Conservation (phyloP, 2,888 invertebrate genomes). For the Tetropium fuscum region DNA sequence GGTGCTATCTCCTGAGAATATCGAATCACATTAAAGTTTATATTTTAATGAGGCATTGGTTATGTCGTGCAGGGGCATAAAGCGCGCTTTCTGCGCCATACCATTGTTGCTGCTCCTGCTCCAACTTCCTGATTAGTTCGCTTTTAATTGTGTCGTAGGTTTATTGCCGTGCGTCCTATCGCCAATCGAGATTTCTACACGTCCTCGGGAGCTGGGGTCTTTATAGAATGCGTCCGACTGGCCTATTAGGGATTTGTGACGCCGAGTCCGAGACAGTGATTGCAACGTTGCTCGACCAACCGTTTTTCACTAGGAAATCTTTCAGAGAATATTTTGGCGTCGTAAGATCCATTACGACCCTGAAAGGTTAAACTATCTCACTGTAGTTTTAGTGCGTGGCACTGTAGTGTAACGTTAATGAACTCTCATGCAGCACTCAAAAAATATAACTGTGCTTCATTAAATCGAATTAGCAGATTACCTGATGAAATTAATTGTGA, state of each 20-base stretch:
- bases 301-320: too few species aligned
- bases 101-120: conserved; percentile 19
- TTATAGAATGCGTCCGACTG: conserved; percentile 2
- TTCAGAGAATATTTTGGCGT: too few species aligned
- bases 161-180: conserved; percentile 16
- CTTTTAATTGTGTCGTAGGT: conserved; percentile 29
- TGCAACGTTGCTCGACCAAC: too few species aligned
- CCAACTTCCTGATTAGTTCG: conserved; percentile 29
- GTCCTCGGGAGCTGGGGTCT: conserved; percentile 1
- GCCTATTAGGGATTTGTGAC: conserved; percentile 21
- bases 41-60: conserved; percentile 53
- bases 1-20: conserved; percentile 53
- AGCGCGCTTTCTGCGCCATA: neutral
- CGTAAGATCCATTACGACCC: too few species aligned
- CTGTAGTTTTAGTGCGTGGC: too few species aligned
- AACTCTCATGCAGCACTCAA: too few species aligned
- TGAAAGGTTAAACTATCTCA: too few species aligned
- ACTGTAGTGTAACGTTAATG: too few species aligned
- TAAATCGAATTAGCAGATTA: too few species aligned
- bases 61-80: conserved; percentile 11
- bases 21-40: conserved; percentile 55
- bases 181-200: conserved; percentile 20
- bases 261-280: conserved; percentile 8
- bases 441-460: too few species aligned
- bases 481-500: too few species aligned